Conservation (phyloP, 2,888 invertebrate genomes). For the Acholoe squamosa region DNA sequence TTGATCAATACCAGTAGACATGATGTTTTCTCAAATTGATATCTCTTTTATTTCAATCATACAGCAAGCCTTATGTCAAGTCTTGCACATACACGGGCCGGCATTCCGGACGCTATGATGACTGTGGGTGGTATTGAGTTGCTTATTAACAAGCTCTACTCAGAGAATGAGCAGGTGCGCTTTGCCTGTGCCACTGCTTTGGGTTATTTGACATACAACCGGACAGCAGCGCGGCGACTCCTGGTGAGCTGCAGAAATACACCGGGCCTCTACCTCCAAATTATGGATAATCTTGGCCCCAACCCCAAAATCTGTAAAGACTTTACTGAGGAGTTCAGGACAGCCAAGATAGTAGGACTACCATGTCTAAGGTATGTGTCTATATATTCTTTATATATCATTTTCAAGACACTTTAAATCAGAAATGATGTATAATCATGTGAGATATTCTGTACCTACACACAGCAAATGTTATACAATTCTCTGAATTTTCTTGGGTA, state of each 20-base stretch:
- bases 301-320: slow-evolving; percentile 80
- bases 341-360: slow-evolving; percentile 80
- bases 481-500: no score
- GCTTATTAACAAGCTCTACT: slow-evolving; percentile 77
- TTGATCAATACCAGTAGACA: no score
- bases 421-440: background rate
- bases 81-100: slow-evolving; percentile 82
- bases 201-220: slow-evolving; percentile 83
- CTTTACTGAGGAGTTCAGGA: slow-evolving; percentile 81
- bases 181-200: slow-evolving; percentile 78
- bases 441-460: background rate
- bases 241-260: slow-evolving; percentile 79
- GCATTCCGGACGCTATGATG: slow-evolving; percentile 83
- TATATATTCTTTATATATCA: background rate
- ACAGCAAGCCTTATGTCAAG: slow-evolving; percentile 79
- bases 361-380: slow-evolving; percentile 80
- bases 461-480: no score
- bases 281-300: slow-evolving; percentile 80
- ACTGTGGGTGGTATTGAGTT: slow-evolving; percentile 81
- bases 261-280: slow-evolving; percentile 79
- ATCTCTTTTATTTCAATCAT: background rate
- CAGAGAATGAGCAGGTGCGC: slow-evolving; percentile 77
- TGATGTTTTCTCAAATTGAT: no score
- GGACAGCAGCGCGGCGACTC: slow-evolving; percentile 81
- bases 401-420: background rate